A percentile compares a stretch with the other conserved stretches of the same genome.
Conservation (phyloP, 1,140 invertebrate species). For the Drosophila subobscura region DNA sequence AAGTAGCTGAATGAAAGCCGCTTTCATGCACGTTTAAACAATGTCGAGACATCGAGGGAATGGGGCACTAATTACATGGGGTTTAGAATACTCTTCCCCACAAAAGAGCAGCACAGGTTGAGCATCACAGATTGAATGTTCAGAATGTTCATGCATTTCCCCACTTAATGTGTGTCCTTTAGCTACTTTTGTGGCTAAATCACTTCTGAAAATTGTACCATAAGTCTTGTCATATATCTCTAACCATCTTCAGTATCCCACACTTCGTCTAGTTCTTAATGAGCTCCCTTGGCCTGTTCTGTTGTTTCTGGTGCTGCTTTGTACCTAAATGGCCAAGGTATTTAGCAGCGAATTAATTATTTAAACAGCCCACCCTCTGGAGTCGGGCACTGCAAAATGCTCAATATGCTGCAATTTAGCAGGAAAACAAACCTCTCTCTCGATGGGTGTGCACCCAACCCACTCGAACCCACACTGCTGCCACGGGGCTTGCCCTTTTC, state of each 20-base stretch:
- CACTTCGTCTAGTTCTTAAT: constrained; percentile 1
- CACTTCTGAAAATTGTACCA: background rate
- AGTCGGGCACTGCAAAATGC: constrained; percentile 49
- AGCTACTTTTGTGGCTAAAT: too few relatives aligned
- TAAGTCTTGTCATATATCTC: background rate
- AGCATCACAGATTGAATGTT: background rate
- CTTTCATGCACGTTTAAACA: constrained; percentile 67
- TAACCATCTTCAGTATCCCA: constrained; percentile 14
- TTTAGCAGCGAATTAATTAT: constrained; percentile 78
- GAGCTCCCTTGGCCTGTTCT: constrained; percentile 18
- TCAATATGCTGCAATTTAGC: constrained; percentile 81
- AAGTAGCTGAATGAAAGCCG: constrained; percentile 55
- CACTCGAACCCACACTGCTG: background rate
- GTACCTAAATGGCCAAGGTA: constrained; percentile 75
- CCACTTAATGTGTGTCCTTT: too few relatives aligned
- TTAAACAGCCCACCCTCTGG: constrained; percentile 45
- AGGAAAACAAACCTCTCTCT: constrained; percentile 28
- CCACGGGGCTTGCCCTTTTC: constrained; percentile 54
- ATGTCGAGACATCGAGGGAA: constrained; percentile 21
- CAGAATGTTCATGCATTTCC: background rate
- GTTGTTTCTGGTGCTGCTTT: constrained; percentile 39
- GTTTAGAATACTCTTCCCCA: constrained; percentile 21
- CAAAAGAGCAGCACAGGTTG: background rate
- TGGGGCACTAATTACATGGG: constrained; percentile 55
- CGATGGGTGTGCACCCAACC: background rate